A percentile compares a stretch with the other conserved stretches of the same genome.
These are phyloP conservation scores for Xestoiulus laeticollis DNA, from an alignment of 2,888 invertebrate species.

Conservation along the genomic window DNA sequence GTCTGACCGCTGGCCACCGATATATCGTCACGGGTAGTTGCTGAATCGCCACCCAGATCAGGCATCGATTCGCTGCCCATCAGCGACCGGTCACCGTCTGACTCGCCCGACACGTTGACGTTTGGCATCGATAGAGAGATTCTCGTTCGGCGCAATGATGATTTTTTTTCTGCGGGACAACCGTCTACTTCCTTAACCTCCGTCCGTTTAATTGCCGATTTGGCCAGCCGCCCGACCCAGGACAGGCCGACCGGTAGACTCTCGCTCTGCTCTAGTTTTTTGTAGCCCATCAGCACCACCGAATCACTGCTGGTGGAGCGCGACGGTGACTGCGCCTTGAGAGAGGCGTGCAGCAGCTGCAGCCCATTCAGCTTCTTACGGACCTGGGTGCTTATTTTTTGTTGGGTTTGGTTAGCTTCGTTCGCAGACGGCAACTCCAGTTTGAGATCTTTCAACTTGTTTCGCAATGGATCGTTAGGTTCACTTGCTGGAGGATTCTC, in stretches of 20 bases:
- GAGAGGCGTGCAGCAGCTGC: neutral
- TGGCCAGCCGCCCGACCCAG: conserved; percentile 19
- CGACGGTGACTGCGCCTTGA: conserved; percentile 41
- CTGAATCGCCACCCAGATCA: conserved; percentile 59
- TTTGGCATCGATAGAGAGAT: conserved; percentile 45
- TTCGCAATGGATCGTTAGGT: neutral
- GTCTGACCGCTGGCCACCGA: conserved; percentile 6
- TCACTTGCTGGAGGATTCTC: neutral
- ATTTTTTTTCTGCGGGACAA: neutral
- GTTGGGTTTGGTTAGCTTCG: neutral
- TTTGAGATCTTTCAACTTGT: conserved; percentile 13
- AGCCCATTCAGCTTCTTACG: conserved; percentile 42
- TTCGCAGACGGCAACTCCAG: neutral
- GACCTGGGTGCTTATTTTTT: conserved; percentile 23
- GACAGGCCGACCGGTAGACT: conserved; percentile 69
- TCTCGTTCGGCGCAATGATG: neutral
- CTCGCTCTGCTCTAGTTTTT: conserved; percentile 70
- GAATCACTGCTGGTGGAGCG: conserved; percentile 54
- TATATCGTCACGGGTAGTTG: conserved; percentile 57
- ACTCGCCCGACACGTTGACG: conserved; percentile 29
- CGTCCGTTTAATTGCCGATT: neutral
- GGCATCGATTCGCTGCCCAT: conserved; percentile 61
- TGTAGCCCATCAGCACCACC: conserved; percentile 59
- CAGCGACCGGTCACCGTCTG: conserved; percentile 5
- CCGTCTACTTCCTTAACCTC: neutral